Evolutionary conservation across 2,113 vertebrate genomes (phyloP), one percentile per base, ranked within the genome.

Genomic region (Cyanoderma ruficeps): DNA sequence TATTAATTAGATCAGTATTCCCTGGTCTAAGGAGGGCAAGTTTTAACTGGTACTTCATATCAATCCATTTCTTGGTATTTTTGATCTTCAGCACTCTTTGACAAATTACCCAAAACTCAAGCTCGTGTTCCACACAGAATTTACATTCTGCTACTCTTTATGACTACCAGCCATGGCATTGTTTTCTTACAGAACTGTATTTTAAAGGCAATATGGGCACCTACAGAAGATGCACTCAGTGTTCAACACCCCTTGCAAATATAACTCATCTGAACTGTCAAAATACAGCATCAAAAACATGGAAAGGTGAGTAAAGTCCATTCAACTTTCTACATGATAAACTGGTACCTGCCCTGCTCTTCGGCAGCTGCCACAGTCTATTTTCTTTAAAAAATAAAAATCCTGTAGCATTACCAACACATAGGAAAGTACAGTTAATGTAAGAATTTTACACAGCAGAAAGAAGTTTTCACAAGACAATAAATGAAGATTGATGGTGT

Each of bases 121-220:
- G 37, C 5, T 18, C 3, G 0, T 0, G 0, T 80, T 56, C 31
- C 20, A 47, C 5, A 4, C 11, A 76, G 42, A 9, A 56, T 11
- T 28, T 22, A 0, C 15, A 39, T 72, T 59, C 44, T 18, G 31
- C 24, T 57, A 5, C 16, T 57, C 59, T 35, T 44, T 27, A 46
- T 31, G 20, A 57, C 47, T n/a, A 28, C 10, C 31, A 49, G 24
- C 37, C 17, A 28, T 0, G 7, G 69, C 4, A 10, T 4, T 35
- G 13, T 28, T 71, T 57, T n/a, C 61, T 70, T 23, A 27, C 23
- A 89, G 25, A 57, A 44, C 5, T 59, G 53, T 7, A 17, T 37
- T 94, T 88, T 39, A 44, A 65, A 91, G 16, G 46, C 56, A 60
- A 3, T 10, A 57, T 4, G 5, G 7, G 6, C 14, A n/a, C 5